A percentile compares a stretch with the other conserved stretches of the same genome.
Conservation (phyloP, 2,888 invertebrate species). For the Apoda limacodes region DNA sequence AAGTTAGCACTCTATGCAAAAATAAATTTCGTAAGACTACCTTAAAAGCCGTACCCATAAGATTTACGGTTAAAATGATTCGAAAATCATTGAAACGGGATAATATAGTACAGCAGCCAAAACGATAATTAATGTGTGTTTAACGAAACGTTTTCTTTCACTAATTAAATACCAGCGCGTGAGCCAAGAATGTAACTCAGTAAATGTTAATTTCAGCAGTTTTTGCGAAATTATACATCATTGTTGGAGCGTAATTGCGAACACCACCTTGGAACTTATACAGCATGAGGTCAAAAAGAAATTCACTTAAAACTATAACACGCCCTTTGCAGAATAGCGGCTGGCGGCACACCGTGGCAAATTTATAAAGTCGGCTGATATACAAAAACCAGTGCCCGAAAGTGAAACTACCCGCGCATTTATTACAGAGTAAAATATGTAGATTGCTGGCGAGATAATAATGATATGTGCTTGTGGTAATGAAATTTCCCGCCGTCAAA, state of each 20-base stretch:
- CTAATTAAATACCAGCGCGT: too few species aligned
- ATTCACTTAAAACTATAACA: slow-evolving; percentile 68
- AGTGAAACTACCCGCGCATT: slow-evolving; percentile 68
- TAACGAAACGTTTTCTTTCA: too few species aligned
- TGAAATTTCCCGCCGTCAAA: slow-evolving; percentile 71
- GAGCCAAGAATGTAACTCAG: too few species aligned
- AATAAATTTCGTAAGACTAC: too few species aligned
- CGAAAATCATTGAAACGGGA: too few species aligned
- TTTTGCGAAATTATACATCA: slow-evolving; percentile 56
- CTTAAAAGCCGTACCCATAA: too few species aligned
- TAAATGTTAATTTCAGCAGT: too few species aligned
- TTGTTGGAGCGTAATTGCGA: slow-evolving; percentile 45
- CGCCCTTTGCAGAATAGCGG: slow-evolving; percentile 55
- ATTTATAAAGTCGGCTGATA: slow-evolving; percentile 63
- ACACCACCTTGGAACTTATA: slow-evolving; percentile 46
- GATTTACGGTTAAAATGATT: too few species aligned
- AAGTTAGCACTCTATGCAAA: too few species aligned
- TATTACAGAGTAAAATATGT: slow-evolving; percentile 68
- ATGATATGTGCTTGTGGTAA: slow-evolving; percentile 71
- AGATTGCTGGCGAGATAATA: slow-evolving; percentile 67
- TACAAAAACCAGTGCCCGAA: slow-evolving; percentile 67
- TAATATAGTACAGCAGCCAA: too few species aligned
- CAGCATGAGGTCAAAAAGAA: slow-evolving; percentile 66
- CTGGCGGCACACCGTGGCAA: too few species aligned
- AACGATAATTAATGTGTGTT: too few species aligned